A percentile compares a stretch with the other conserved stretches of the same genome.
phyloP scores from a whole-genome alignment of 2,888 invertebrate species.

The Zelleria hepariella region DNA sequence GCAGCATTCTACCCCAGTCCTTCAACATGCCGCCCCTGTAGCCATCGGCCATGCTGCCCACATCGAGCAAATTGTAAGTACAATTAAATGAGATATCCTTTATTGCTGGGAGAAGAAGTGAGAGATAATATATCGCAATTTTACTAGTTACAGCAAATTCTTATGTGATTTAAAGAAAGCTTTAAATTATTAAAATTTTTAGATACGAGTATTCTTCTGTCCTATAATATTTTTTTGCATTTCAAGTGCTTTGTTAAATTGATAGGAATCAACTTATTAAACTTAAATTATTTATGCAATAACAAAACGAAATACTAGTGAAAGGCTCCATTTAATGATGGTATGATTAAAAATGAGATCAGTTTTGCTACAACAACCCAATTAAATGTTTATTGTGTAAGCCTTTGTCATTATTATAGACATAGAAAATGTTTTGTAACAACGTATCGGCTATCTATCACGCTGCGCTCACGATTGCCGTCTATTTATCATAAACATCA shows the following conservation, averaged over 20 bases:
- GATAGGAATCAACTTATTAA: no score
- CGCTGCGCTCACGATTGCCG: conserved; percentile 34
- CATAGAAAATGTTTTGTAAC: conserved; percentile 40
- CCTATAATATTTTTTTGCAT: no score
- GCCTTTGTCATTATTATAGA: conserved; percentile 40
- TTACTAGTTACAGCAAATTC: no score
- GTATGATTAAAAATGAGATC: conserved; percentile 56
- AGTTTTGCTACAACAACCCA: conserved; percentile 42
- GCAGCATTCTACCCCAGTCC: conserved; percentile 10
- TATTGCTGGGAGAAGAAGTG: no score
- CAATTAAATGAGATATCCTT: no score
- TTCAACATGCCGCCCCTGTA: conserved; percentile 31
- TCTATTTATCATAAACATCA: conserved; percentile 51
- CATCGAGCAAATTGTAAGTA: conserved; percentile 39
- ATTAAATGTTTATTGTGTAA: conserved; percentile 62
- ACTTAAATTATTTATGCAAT: not conserved
- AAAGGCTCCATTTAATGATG: conserved; percentile 39
- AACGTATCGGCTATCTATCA: conserved; percentile 44
- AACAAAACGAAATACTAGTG: conserved; percentile 43
- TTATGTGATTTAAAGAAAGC: no score
- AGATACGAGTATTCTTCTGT: no score
- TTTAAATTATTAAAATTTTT: no score
- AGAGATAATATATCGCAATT: no score
- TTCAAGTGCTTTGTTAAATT: no score
- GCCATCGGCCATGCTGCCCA: conserved; percentile 27